Conservation (phyloP, 2,113 vertebrate species). For the Gavialis gangeticus region DNA sequence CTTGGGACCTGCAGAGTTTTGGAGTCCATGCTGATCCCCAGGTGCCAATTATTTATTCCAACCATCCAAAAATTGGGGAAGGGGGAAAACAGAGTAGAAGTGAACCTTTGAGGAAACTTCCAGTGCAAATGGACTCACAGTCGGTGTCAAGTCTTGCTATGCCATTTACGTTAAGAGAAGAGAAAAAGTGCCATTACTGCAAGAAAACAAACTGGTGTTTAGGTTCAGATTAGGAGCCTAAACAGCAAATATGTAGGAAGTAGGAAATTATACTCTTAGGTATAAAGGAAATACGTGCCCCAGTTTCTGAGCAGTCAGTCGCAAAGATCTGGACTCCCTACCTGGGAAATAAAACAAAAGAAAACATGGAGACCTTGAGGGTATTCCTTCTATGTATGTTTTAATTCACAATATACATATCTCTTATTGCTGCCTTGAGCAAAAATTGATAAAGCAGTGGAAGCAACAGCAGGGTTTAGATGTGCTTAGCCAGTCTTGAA, state of each 20-base stretch:
- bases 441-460: constrained; percentile 36
- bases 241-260: not conserved
- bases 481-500: constrained; percentile 30
- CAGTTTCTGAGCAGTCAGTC: rapidly evolving
- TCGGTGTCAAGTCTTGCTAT: not conserved
- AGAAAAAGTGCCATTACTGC: not conserved
- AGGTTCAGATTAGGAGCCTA: not conserved
- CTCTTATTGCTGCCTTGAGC: constrained; percentile 57
- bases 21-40: rapidly evolving
- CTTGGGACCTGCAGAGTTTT: not conserved
- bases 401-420: constrained; percentile 60
- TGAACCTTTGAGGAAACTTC: not conserved
- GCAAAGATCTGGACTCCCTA: not conserved
- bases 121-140: not conserved
- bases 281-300: not conserved
- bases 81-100: not conserved
- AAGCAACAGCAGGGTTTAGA: constrained; percentile 52
- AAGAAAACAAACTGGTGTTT: not conserved
- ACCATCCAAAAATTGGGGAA: not conserved
- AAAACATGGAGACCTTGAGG: not conserved
- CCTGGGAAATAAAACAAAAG: constrained; percentile 21
- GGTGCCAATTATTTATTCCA: not conserved
- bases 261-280: not conserved
- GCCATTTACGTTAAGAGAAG: not conserved
- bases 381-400: constrained; percentile 23